phyloP scores from a whole-genome alignment of 2,888 invertebrate genomes.

The Diaperis boleti region DNA sequence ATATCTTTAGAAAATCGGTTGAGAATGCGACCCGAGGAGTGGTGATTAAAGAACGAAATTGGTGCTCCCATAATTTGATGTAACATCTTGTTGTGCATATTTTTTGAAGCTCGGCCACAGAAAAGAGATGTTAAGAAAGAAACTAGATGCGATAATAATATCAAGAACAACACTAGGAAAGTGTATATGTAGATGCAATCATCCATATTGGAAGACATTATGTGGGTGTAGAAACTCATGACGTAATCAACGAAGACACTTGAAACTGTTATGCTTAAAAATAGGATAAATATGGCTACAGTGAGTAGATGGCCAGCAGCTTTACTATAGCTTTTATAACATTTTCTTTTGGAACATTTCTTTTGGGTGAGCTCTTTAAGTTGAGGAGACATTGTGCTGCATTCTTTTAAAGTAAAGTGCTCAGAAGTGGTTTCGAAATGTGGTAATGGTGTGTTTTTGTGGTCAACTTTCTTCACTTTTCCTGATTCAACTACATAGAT shows the following conservation, averaged over 20 bases:
- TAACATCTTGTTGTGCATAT: slow-evolving; percentile 70
- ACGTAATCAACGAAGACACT: slow-evolving; percentile 24
- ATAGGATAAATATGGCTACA: no score
- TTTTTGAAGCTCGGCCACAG: slow-evolving; percentile 69
- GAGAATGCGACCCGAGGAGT: slow-evolving; percentile 74
- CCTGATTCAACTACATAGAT: slow-evolving; percentile 25
- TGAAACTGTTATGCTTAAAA: no score
- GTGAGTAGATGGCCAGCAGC: no score
- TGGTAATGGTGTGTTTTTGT: slow-evolving; percentile 33
- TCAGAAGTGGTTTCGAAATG: not conserved
- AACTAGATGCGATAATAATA: slow-evolving; percentile 67
- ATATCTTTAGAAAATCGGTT: slow-evolving; percentile 82
- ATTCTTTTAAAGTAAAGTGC: no score
- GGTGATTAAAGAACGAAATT: slow-evolving; percentile 78
- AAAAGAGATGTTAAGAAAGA: slow-evolving; percentile 68
- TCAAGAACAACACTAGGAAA: slow-evolving; percentile 48
- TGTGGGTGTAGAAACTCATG: slow-evolving; percentile 16
- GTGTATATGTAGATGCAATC: not conserved
- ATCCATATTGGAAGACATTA: slow-evolving; percentile 42
- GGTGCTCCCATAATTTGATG: slow-evolving; percentile 73
- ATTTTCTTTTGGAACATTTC: no score
- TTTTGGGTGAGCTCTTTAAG: no score
- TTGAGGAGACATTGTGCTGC: no score
- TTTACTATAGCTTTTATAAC: no score
- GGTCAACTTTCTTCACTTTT: slow-evolving; percentile 36